phyloP scores from a whole-genome alignment of 2,888 invertebrate genomes.

The Lasioglossum lativentre region DNA sequence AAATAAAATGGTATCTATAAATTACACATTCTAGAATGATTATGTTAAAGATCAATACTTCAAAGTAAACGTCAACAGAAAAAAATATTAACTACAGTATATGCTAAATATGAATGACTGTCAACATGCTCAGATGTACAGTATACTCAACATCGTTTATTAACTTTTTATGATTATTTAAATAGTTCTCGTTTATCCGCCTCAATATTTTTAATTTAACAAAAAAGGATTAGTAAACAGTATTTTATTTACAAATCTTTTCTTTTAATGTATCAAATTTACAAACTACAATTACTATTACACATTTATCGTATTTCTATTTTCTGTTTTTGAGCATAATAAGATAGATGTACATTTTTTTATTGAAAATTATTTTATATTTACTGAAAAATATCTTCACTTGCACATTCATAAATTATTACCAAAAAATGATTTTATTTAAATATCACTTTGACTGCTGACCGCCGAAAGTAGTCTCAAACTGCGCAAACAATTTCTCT shows the following conservation, averaged over 20 bases:
- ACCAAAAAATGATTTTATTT: background rate
- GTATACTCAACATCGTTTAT: background rate
- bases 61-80: slow-evolving; percentile 42
- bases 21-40: slow-evolving; percentile 24
- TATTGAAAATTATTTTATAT: background rate
- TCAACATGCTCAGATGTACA: background rate
- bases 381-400: background rate
- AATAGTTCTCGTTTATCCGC: slow-evolving; percentile 8
- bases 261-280: slow-evolving; percentile 17
- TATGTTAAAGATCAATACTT: slow-evolving; percentile 23
- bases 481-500: background rate
- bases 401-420: background rate
- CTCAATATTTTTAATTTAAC: background rate
- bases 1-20: slow-evolving; percentile 43
- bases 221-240: background rate
- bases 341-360: background rate
- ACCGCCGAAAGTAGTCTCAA: slow-evolving; percentile 2
- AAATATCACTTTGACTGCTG: slow-evolving; percentile 27
- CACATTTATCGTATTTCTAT: slow-evolving; percentile 13
- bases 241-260: slow-evolving; percentile 42
- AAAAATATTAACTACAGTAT: background rate
- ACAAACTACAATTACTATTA: slow-evolving; percentile 26
- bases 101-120: background rate
- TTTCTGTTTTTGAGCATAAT: background rate
- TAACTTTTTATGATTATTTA: background rate